A percentile compares a stretch with the other conserved stretches of the same genome.
Evolutionary conservation across 2,888 invertebrate genomes (phyloP).

Genomic region (Orthonevra nobilis): DNA sequence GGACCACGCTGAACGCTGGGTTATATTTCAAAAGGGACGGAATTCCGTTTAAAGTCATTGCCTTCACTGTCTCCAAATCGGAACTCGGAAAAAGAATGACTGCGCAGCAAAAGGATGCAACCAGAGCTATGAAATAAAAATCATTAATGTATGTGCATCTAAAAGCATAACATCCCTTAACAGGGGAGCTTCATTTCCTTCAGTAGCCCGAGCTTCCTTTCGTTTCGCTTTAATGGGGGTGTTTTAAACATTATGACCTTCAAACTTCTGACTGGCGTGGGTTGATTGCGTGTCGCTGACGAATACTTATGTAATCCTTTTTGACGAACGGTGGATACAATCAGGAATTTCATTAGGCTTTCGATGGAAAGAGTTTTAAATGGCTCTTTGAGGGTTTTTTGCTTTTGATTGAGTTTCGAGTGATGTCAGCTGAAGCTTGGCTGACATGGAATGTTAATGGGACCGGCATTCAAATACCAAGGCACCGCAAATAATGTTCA

Average conservation of each 20-base stretch:
- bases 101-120: conserved; percentile 50
- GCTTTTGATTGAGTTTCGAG: conserved; percentile 12
- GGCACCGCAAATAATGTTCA: conserved; percentile 6
- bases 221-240: conserved; percentile 7
- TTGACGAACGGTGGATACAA: too few relatives aligned
- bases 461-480: conserved; percentile 30
- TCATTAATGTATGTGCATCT: too few relatives aligned
- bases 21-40: conserved; percentile 54
- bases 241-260: conserved; percentile 54
- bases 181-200: too few relatives aligned
- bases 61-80: too few relatives aligned
- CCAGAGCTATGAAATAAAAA: too few relatives aligned
- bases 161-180: too few relatives aligned
- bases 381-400: conserved; percentile 32
- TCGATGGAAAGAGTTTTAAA: too few relatives aligned
- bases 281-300: conserved; percentile 29
- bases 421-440: too few relatives aligned
- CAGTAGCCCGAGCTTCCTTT: too few relatives aligned
- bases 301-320: conserved; percentile 23
- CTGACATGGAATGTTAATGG: too few relatives aligned
- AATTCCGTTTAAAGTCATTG: conserved; percentile 64
- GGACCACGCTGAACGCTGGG: neutral
- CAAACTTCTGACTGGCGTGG: conserved; percentile 27
- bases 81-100: conserved; percentile 57
- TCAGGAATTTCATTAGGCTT: conserved; percentile 27